Percentiles rank a stretch among this genome's conserved stretches.
Evolutionary conservation across 2,888 invertebrate genomes (phyloP).

Genomic region (Crocallis elinguaria): DNA sequence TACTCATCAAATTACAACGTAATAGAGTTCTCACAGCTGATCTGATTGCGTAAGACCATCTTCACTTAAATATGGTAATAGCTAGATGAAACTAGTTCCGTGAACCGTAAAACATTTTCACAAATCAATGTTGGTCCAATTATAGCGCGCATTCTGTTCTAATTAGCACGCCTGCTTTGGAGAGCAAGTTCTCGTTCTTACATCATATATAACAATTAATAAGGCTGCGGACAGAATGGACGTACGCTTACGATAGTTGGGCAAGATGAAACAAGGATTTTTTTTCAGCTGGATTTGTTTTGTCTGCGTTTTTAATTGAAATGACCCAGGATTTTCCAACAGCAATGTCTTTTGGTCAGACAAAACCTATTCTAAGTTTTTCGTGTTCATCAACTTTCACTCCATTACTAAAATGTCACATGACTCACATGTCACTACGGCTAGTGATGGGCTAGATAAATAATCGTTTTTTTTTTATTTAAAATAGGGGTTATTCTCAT

Average conservation of each 20-base stretch:
- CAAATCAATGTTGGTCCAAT: conserved; percentile 17
- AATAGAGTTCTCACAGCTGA: conserved; percentile 35
- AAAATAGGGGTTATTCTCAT: no score
- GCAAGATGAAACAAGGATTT: no score
- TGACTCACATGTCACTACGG: no score
- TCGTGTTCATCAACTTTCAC: no score
- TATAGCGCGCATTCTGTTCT: background rate
- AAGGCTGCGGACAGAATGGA: background rate
- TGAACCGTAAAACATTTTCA: conserved; percentile 17
- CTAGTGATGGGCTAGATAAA: no score
- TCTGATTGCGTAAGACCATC: conserved; percentile 18
- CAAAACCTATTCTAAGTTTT: no score
- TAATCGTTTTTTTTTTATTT: no score
- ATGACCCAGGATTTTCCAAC: no score
- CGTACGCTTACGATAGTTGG: background rate
- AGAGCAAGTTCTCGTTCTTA: conserved; percentile 7
- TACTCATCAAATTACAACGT: conserved; percentile 21
- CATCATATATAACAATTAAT: conserved; percentile 6
- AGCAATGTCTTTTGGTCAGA: no score
- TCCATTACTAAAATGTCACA: no score
- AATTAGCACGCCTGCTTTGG: conserved; percentile 14
- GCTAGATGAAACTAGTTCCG: conserved; percentile 22
- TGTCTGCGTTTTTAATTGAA: no score
- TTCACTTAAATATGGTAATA: conserved; percentile 22
- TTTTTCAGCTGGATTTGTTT: no score